Percentiles rank a stretch among this genome's conserved stretches.
Conservation (phyloP, 1,140 invertebrate genomes). For the Caerostris darwini region DNA sequence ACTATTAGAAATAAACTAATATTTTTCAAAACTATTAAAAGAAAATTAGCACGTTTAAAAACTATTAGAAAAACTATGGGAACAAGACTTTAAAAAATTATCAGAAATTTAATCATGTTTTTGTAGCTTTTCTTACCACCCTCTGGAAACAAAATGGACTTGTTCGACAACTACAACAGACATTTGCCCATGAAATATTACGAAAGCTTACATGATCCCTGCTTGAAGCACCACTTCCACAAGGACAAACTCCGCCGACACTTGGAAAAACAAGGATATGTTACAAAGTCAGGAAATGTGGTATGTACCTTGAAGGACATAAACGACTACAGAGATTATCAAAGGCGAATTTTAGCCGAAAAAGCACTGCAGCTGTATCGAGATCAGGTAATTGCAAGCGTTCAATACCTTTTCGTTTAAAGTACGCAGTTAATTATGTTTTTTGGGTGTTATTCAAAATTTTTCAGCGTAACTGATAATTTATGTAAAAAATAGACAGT, state of each 20-base stretch:
- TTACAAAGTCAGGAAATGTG: background rate
- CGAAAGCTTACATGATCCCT: background rate
- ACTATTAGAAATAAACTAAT: too few relatives aligned
- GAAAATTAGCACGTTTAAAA: too few relatives aligned
- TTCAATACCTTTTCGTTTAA: too few relatives aligned
- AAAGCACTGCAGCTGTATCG: background rate
- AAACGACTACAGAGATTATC: slow-evolving; percentile 19
- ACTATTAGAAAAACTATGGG: too few relatives aligned
- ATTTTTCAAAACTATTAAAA: too few relatives aligned
- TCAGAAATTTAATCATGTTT: too few relatives aligned
- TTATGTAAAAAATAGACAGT: too few relatives aligned
- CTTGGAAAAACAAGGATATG: background rate
- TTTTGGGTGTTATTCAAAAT: too few relatives aligned
- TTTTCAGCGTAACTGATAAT: too few relatives aligned
- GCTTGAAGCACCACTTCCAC: background rate
- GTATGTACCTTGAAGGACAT: background rate
- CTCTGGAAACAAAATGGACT: background rate
- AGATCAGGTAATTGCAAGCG: background rate
- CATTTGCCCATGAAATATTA: background rate
- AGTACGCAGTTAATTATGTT: too few relatives aligned
- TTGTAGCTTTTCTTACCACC: slow-evolving; percentile 6
- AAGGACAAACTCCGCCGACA: background rate
- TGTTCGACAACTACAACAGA: background rate
- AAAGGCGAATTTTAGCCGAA: background rate
- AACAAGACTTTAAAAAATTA: too few relatives aligned